Base-by-base conservation (phyloP, 1,140 invertebrate genomes). In the Aphis gossypii region DNA sequence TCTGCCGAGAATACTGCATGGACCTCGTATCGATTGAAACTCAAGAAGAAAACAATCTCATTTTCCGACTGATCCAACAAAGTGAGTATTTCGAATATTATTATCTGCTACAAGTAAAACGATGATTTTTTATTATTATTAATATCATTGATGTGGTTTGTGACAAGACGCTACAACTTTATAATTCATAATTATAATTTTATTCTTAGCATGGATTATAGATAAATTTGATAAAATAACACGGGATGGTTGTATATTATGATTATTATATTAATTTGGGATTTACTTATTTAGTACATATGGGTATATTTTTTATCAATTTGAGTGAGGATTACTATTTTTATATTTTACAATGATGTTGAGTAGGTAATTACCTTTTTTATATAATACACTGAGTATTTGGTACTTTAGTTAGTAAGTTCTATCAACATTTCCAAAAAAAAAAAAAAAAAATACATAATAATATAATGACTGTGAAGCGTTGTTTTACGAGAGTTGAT, bases 1-100 rank as follows among this genome's bases (percentile, higher is more conserved):
- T 97, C 94, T 99, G 98, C 95, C 96, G 98, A 94, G 97, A 98
- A 95, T 98, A 98, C 95, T 99, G 98, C 95, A 99, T 99, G 98
- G 98, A 98, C 95, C 96, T 98, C 84, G 97, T 98, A 9, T 98
- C 98, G 2, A 96, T 98, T 94, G 98, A 99, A 95, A 97, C 97
- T 2, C 97, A 98, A 95, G 97, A 98, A 95, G 98, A 99, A 95
- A 98, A 98, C 95, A 98, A 98, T 95, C 96, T 98, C 94, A 97
- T 98, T 95, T 97, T 97, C 96, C 97, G 97, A 95, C 96, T 98
- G 23, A 97, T 98, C 94, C 97, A 98, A 95, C 97, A 97, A 95
- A 97, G 97, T 98, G 95, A 96, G 97, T 56, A 9, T 41, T 56
- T 41, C 20, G 21, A 30, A 51, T 35, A 89, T 54, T 89, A 38